Evolutionary conservation across 1,140 invertebrate genomes (phyloP).

Genomic region (Rhopalosiphum padi): DNA sequence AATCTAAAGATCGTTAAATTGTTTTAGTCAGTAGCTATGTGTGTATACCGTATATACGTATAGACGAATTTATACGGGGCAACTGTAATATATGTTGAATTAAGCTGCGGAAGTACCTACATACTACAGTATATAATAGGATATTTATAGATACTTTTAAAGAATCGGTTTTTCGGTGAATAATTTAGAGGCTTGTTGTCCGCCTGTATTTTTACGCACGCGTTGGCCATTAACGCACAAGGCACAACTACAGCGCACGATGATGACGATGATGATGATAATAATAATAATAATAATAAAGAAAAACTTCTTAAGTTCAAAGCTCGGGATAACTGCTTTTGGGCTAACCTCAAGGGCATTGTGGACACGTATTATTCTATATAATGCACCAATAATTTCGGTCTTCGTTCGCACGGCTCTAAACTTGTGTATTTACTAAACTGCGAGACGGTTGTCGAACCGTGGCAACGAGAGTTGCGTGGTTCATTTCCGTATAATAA

Average conservation of each 20-base stretch:
- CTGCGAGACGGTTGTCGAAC: background rate
- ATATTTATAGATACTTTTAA: slow-evolving; percentile 24
- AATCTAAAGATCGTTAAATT: background rate
- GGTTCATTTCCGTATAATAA: slow-evolving; percentile 3
- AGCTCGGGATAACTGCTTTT: background rate
- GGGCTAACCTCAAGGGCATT: background rate
- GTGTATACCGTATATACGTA: background rate
- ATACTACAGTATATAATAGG: background rate
- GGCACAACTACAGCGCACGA: background rate
- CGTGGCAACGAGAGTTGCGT: background rate
- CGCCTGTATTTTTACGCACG: background rate
- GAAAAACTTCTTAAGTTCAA: background rate
- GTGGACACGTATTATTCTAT: background rate
- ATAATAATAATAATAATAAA: background rate
- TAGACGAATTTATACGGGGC: background rate
- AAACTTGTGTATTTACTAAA: background rate
- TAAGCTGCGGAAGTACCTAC: background rate
- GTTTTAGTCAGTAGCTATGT: background rate
- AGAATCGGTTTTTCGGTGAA: background rate
- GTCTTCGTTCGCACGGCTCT: background rate
- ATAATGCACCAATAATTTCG: background rate
- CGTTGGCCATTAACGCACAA: background rate
- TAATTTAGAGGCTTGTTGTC: background rate
- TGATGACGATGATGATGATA: background rate
- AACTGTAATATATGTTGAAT: background rate